These are phyloP conservation scores for Pachypanchax playfairii DNA, from an alignment of 2,113 vertebrate genomes.

Conservation along the genomic window DNA sequence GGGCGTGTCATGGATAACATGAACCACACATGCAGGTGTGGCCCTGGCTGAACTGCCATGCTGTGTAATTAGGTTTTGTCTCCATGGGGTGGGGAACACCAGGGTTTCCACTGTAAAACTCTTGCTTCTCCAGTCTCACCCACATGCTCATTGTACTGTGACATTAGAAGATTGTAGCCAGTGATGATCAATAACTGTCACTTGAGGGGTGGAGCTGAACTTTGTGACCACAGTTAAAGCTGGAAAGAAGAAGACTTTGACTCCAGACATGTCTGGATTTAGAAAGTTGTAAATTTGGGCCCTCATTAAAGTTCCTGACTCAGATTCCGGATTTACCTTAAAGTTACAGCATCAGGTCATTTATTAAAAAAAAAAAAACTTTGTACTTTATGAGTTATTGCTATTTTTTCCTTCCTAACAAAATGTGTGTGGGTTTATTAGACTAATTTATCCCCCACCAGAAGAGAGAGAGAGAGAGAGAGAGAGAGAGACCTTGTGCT, in stretches of 20 bases:
- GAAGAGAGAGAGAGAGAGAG: not conserved
- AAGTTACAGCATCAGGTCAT: not conserved
- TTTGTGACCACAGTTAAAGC: constrained; percentile 33
- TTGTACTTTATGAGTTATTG: constrained; percentile 27
- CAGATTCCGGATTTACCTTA: not conserved
- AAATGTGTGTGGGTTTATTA: constrained; percentile 36
- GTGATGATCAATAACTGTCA: constrained; percentile 9
- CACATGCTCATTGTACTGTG: constrained; percentile 35
- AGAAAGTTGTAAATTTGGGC: too few species aligned
- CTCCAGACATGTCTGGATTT: constrained; percentile 1
- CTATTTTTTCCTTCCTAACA: constrained; percentile 10
- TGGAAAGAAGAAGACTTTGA: constrained; percentile 19
- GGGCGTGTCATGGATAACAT: constrained; percentile 35
- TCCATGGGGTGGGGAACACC: constrained; percentile 10
- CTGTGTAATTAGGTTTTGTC: constrained; percentile 53
- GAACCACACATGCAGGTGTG: constrained; percentile 62
- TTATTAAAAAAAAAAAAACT: constrained; percentile 7
- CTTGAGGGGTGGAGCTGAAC: constrained; percentile 36
- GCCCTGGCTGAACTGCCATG: constrained; percentile 33
- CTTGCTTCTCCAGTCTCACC: constrained; percentile 11
- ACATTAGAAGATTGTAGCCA: constrained; percentile 4
- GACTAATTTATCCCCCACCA: constrained; percentile 31
- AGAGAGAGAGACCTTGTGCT: constrained; percentile 6
- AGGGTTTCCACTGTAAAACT: constrained; percentile 29
- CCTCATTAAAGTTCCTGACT: too few species aligned